Base-by-base conservation (phyloP, 2,797 vertebrate genomes). In the Myotis pilosus region DNA sequence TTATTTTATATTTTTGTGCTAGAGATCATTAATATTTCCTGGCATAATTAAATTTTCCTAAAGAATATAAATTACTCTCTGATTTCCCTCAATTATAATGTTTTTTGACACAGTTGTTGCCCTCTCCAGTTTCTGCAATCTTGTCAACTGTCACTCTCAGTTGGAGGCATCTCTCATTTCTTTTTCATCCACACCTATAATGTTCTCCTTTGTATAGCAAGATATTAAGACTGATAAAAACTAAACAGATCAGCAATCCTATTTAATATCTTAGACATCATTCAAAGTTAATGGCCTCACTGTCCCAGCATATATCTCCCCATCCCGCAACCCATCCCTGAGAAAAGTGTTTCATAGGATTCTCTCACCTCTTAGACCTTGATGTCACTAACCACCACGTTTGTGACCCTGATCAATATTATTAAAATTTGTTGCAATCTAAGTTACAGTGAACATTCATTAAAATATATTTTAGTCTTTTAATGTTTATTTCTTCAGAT, bases 401-500 rank as follows among this genome's bases (percentile, higher is more conserved):
- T 4, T 76, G 44, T n/a, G 66, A 71, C 12, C 22, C 60, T 83
- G 17, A 38, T 78, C 60, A 94, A 22, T 71, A 76, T 72, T 44
- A 91, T 71, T 88, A 79, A 84, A 87, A 88, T 76, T 71, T 81
- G 22, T 44, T 84, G 33, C 62, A 89, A 41, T 0, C 6, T 44
- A 44, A 44, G 44, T 44, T 44, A 44, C 44, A 44, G 44, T 44
- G 44, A 11, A 44, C 44, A 49, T 76, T 82, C 57, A 85, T 44
- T 69, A 93, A 93, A 92, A 91, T 85, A 87, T 71, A 75, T 75
- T 92, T 91, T 69, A 57, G 28, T 66, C 28, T 64, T 85, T 71
- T 41, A 94, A 38, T 94, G 44, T 36, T 33, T n/a, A 64, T 51
- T 89, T 89, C 72, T 89, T 69, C 15, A 87, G 23, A 44, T 80